Base-by-base conservation (phyloP, 2,888 invertebrate genomes). In the Oligia fasciuncula region DNA sequence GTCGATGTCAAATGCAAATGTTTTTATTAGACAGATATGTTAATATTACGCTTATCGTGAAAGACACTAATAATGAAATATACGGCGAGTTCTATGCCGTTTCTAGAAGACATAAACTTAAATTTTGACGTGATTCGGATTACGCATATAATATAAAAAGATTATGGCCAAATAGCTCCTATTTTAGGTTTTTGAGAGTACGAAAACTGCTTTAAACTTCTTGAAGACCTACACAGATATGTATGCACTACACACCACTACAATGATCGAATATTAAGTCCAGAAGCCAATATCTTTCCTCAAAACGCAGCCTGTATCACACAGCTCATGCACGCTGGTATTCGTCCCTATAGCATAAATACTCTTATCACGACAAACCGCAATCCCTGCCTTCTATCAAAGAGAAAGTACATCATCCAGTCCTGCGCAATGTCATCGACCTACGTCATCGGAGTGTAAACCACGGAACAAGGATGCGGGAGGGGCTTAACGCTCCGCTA, bases 361-460 rank as follows among this genome's bases (percentile, higher is more conserved):
- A n/a, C 46, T 46, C 9, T 13, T 17, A 65, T 40, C 23, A 29
- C 46, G 2, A 63, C 11, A 67, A 73, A 68, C 11, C 49, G 35
- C 46, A 73, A 35, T 57, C 17, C 62, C n/a, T 14, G 40, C 3
- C 40, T 23, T 17, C 79, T 29, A 54, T 78, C 65, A 77, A 46
- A 62, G 62, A 83, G 73, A 81, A 77, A 77, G 81, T 79, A 71
- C 77, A 74, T 67, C 62, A 68, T 40, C 49, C 75, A 71, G 67
- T 68, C 85, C 82, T 80, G 67, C 62, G 29, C 79, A 72, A 77
- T 85, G 88, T 89, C 89, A 86, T 87, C 83, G 85, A 87, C 88
- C 90, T 76, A 79, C 83, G 85, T 77, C 90, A 83, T n/a, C 85
- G 83, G 72, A 87, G 85, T 88, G 90, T 85, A 90, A 89, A 89